Percentiles rank a stretch among this genome's conserved stretches.
Evolutionary conservation across 2,888 invertebrate species (phyloP).

Genomic region (Yponomeuta cagnagella): DNA sequence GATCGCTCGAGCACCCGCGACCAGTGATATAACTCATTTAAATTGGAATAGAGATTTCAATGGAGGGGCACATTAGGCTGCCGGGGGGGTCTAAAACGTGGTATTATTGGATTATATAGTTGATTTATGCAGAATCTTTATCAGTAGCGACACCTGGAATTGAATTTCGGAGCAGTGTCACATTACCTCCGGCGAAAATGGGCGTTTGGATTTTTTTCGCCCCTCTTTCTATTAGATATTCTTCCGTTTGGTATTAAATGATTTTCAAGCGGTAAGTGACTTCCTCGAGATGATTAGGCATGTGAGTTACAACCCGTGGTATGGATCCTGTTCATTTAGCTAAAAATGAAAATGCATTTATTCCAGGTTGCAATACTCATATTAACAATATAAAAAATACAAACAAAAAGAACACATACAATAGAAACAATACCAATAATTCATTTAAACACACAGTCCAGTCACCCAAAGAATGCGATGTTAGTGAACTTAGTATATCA

Average conservation of each 20-base stretch:
- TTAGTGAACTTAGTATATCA: no score
- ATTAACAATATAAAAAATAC: no score
- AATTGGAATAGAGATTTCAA: constrained; percentile 71
- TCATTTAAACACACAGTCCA: no score
- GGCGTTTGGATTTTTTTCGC: constrained; percentile 16
- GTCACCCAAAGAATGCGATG: no score
- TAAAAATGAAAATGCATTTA: no score
- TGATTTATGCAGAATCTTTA: constrained; percentile 75
- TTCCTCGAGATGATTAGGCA: neutral
- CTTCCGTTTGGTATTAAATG: neutral
- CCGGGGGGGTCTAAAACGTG: constrained; percentile 50
- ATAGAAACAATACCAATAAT: no score
- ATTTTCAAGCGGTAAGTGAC: neutral
- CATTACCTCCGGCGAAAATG: constrained; percentile 39
- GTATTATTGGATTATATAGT: constrained; percentile 71
- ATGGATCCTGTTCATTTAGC: neutral
- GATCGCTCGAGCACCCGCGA: constrained; percentile 25
- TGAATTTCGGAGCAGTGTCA: constrained; percentile 57
- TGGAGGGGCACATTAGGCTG: constrained; percentile 59
- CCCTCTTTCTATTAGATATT: neutral
- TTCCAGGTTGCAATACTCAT: no score
- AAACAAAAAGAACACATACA: no score
- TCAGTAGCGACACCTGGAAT: constrained; percentile 64
- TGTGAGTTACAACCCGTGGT: neutral
- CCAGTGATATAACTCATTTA: constrained; percentile 74